Evolutionary conservation across 2,113 vertebrate species (phyloP), one percentile per base, ranked within the genome.

Genomic region (Scopus umbretta): DNA sequence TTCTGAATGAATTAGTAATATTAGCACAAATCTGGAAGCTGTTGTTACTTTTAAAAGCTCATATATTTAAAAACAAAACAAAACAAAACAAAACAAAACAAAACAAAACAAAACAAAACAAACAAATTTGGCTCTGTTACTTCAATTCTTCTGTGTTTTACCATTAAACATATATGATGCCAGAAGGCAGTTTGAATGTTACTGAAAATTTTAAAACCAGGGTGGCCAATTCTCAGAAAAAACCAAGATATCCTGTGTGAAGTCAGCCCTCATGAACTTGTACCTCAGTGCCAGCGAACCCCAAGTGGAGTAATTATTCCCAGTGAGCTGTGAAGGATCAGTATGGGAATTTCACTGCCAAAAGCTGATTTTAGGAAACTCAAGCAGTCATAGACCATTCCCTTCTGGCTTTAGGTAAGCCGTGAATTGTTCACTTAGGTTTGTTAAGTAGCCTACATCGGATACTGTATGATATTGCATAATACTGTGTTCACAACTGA

Each of bases 281-380:
- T 53, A 19, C 10, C 16, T 91, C 72, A 81, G 42, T 72, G 42
- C 70, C 74, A 90, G 47, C 26, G 86, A 88, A 86, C 6, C 23
- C 43, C 62, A 80, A 27, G 27, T 82, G 23, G 21, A 12, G 36
- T 56, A 90, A 82, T 94, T 82, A 86, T 90, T 82, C 23, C 36
- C 71, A 86, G 58, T 49, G 74, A 93, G 55, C 79, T 92, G 56
- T 90, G 62, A 90, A 94, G 36, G 49, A 76, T 90, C 71, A 49
- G 53, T 32, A 36, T 10, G 52, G 30, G 14, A 52, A 79, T 92
- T 90, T 79, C 40, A 47, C 40, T 90, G 82, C 58, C 62, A 80
- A 86, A 78, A 90, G 18, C 17, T 72, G 52, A 61, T 58, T 76
- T 88, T 72, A 71, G 52, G 63, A 76, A 84, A 84, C 42, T 75